Evolutionary conservation across 2,888 invertebrate species (phyloP), one percentile per base, ranked within the genome.

Genomic region (Ichneumon xanthorius): DNA sequence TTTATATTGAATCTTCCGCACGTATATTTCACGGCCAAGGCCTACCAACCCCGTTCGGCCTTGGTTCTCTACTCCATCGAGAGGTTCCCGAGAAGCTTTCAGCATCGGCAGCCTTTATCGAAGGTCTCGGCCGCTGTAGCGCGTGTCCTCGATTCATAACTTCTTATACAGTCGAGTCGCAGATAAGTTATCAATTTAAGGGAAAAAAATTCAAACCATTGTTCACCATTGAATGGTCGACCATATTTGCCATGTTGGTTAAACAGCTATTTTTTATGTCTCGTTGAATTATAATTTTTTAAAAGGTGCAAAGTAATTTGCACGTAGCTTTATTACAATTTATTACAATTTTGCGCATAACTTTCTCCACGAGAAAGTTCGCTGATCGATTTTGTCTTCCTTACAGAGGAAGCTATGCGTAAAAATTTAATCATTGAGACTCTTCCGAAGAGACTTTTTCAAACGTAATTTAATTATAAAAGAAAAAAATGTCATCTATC

Each of bases 21-120:
- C 50, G 63, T 63, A 80, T 22, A 80, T 37, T 63, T 63, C 79
- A 80, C 53, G 79, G 70, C 71, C 79, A 75, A 80, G 75, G 75
- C 53, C 45, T 33, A 63, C 50, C 37, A 68, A 19, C 37, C 37
- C 65, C 33, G 50, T 63, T 68, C 30, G 61, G 68, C 78, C 78
- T 79, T 50, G 61, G 9, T 70, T 19, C 19, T 45, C 14, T 63
- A 53, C 58, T 48, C 67, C 48, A 45, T 40, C n/a, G 53, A 73
- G 50, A 75, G 68, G 37, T 75, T 78, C 50, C 68, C 22, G 65
- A 14, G 68, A 53, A 37, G 48, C 67, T 68, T 70, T 81, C 22
- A 63, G 45, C 70, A 76, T 76, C 50, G 30, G 48, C 63, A 40
- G n/a, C 19, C 45, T 73, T 80, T 71, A 33, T 73, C 22, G 63